Conservation (phyloP, 2,113 vertebrate species). For the Montifringilla adamsi region DNA sequence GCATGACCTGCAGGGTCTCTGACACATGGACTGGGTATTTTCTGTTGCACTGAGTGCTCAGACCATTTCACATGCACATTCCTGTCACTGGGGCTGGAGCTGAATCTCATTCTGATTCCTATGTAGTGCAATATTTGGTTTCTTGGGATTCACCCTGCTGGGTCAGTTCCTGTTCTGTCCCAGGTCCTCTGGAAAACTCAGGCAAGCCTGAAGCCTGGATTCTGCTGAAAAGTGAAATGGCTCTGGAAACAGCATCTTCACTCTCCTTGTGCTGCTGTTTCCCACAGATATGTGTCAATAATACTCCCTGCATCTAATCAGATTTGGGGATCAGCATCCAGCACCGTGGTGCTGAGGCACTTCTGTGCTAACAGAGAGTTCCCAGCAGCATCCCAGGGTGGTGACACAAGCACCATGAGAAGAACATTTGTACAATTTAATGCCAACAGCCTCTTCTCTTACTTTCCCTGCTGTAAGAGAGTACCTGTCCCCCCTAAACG, state of each 20-base stretch:
- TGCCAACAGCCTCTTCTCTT: background rate
- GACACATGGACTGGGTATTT: background rate
- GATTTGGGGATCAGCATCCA: background rate
- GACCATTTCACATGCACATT: background rate
- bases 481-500: background rate
- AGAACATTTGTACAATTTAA: background rate
- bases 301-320: accelerated
- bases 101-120: background rate
- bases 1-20: background rate
- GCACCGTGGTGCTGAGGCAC: background rate
- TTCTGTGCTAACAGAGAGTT: background rate
- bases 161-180: background rate
- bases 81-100: background rate
- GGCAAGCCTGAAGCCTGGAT: background rate
- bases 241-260: background rate
- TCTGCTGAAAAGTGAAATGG: background rate
- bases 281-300: background rate
- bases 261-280: background rate
- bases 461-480: background rate
- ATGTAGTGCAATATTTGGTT: background rate
- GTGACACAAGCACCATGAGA: background rate
- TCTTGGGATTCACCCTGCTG: background rate
- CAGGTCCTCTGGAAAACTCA: background rate
- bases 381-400: background rate
- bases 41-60: background rate